phyloP scores from a whole-genome alignment of 1,140 invertebrate species.

The Paraescarpia echinospica region DNA sequence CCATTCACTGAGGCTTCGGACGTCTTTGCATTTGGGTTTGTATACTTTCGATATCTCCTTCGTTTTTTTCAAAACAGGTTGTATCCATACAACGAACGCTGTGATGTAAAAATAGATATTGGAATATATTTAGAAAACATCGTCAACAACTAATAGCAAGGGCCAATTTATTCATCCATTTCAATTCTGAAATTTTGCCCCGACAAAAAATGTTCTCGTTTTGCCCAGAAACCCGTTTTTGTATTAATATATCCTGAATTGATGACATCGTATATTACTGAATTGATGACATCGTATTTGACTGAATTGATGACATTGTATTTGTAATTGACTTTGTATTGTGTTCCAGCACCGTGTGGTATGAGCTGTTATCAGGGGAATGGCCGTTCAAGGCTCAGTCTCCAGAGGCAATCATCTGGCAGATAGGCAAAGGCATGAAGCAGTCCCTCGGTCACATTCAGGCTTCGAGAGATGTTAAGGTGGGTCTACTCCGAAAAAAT shows the following conservation, averaged over 20 bases:
- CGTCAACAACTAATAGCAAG: too few species aligned
- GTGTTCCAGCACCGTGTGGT: slow-evolving; percentile 90
- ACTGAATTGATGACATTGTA: background rate
- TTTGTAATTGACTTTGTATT: too few species aligned
- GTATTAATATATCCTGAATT: too few species aligned
- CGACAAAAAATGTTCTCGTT: too few species aligned
- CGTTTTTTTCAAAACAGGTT: too few species aligned
- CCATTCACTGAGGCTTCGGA: slow-evolving; percentile 91
- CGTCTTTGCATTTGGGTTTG: slow-evolving; percentile 95
- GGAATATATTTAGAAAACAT: too few species aligned
- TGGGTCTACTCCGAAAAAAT: slow-evolving; percentile 54
- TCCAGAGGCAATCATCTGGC: slow-evolving; percentile 95
- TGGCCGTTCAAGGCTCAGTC: slow-evolving; percentile 91
- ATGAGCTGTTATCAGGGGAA: slow-evolving; percentile 92
- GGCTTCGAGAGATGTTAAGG: slow-evolving; percentile 94
- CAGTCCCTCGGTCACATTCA: slow-evolving; percentile 91
- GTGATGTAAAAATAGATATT: too few species aligned
- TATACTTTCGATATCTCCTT: slow-evolving; percentile 26
- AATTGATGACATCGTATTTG: background rate
- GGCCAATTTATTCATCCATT: too few species aligned
- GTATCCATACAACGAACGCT: too few species aligned
- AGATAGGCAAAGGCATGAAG: slow-evolving; percentile 95
- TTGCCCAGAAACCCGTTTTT: too few species aligned
- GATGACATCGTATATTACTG: too few species aligned
- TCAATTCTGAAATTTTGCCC: too few species aligned